Evolutionary conservation across 2,113 vertebrate species (phyloP).

Genomic region (Hippocampus guttulatus): DNA sequence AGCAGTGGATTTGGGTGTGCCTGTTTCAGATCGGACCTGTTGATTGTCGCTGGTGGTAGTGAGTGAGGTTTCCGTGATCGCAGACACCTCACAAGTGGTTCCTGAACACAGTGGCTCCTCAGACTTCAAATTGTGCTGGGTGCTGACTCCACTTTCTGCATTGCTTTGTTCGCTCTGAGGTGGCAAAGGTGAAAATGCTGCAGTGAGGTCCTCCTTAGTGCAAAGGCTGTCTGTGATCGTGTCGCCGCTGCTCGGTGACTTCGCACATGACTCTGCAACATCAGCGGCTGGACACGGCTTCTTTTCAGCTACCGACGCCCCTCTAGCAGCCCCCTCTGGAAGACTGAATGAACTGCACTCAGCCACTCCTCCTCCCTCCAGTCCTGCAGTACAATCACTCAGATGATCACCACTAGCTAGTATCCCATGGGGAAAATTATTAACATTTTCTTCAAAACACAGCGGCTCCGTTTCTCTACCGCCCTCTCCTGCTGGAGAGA

Average conservation of each 20-base stretch:
- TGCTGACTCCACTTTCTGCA: slow-evolving; percentile 25
- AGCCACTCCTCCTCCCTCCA: slow-evolving; percentile 37
- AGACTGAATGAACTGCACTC: slow-evolving; percentile 62
- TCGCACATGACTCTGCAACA: slow-evolving; percentile 67
- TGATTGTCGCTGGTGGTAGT: slow-evolving; percentile 41
- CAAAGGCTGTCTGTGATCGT: slow-evolving; percentile 42
- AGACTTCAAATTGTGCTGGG: slow-evolving; percentile 33
- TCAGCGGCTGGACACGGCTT: slow-evolving; percentile 58
- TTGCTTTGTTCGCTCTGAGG: slow-evolving; percentile 38
- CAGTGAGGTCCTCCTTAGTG: slow-evolving; percentile 40
- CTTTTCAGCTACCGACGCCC: slow-evolving; percentile 60
- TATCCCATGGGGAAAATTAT: slow-evolving; percentile 46
- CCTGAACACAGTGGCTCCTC: slow-evolving; percentile 33
- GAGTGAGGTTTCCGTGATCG: slow-evolving; percentile 33
- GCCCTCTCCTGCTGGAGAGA: slow-evolving; percentile 44
- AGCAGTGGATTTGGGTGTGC: slow-evolving; percentile 26
- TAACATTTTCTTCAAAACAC: slow-evolving; percentile 37
- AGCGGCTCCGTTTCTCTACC: slow-evolving; percentile 52
- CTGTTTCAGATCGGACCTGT: slow-evolving; percentile 46
- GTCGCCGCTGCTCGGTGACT: slow-evolving; percentile 54
- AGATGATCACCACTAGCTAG: slow-evolving; percentile 52
- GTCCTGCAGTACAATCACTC: slow-evolving; percentile 50
- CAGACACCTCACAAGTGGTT: slow-evolving; percentile 25
- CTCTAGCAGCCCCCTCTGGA: slow-evolving; percentile 53
- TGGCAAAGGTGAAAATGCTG: slow-evolving; percentile 46